Percentiles rank a stretch among this genome's conserved stretches.
These are phyloP conservation scores for Indri indri DNA, from an alignment of 2,113 vertebrate species.

Conservation along the genomic window DNA sequence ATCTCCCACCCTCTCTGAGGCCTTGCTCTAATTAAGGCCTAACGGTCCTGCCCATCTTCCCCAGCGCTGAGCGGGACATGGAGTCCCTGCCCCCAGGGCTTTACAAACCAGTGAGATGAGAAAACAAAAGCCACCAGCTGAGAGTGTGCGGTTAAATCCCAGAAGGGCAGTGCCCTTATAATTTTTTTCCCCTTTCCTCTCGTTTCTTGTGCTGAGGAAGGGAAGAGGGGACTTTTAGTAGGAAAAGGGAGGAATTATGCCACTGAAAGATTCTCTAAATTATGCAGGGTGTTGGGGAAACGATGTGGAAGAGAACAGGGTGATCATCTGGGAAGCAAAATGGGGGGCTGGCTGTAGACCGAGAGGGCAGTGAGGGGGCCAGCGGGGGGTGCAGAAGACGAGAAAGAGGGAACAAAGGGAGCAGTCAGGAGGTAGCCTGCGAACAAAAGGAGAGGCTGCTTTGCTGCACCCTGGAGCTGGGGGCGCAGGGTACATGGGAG, in stretches of 20 bases:
- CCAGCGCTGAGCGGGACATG: not conserved
- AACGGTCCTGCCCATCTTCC: conserved; percentile 38
- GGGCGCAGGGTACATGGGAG: not conserved
- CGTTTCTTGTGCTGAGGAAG: conserved; percentile 25
- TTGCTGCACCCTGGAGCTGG: not conserved
- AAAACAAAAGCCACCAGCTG: conserved; percentile 79
- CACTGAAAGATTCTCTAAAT: not conserved
- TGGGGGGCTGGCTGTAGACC: not conserved
- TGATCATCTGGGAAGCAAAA: not conserved
- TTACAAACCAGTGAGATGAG: conserved; percentile 61
- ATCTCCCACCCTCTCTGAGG: conserved; percentile 39
- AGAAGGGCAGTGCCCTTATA: conserved; percentile 63
- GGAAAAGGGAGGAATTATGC: not conserved
- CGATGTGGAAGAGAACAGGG: not conserved
- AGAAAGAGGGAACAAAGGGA: not conserved
- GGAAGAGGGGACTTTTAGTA: not conserved
- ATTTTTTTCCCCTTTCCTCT: not conserved
- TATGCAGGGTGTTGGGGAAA: not conserved
- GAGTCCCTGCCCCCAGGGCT: conserved; percentile 65
- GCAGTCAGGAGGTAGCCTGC: not conserved
- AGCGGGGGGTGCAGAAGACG: not conserved
- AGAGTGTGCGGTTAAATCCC: conserved; percentile 69
- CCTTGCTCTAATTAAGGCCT: conserved; percentile 73
- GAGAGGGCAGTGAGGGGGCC: not conserved
- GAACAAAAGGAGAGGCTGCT: not conserved